These are phyloP conservation scores for Salvelinus fontinalis DNA, from an alignment of 2,113 vertebrate species.

Conservation along the genomic window DNA sequence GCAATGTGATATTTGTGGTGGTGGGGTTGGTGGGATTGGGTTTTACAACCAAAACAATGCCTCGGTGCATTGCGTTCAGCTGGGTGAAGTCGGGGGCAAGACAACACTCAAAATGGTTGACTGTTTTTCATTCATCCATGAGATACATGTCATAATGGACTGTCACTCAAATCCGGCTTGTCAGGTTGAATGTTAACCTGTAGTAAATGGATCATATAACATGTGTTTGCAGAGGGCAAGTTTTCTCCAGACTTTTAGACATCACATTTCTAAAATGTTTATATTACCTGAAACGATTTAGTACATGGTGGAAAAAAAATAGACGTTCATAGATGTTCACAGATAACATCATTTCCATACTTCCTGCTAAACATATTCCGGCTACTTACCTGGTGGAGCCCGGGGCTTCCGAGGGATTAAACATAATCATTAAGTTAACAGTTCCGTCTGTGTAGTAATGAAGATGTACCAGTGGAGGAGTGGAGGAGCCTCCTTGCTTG, in stretches of 20 bases:
- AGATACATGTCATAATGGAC: conserved; percentile 21
- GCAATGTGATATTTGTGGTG: conserved; percentile 46
- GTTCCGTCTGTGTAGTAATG: conserved; percentile 42
- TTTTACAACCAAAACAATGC: conserved; percentile 66
- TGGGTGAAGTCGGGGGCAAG: conserved; percentile 51
- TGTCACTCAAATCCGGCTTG: conserved; percentile 17
- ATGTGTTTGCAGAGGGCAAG: conserved; percentile 7
- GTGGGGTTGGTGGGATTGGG: conserved; percentile 27
- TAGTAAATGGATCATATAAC: conserved; percentile 20
- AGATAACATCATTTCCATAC: background rate
- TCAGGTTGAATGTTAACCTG: conserved; percentile 11
- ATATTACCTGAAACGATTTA: background rate
- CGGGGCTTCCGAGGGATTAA: conserved; percentile 40
- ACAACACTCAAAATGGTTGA: conserved; percentile 41
- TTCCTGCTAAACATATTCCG: conserved; percentile 22
- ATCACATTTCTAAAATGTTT: background rate
- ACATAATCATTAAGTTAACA: conserved; percentile 43
- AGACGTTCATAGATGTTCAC: background rate
- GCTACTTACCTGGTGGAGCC: conserved; percentile 23
- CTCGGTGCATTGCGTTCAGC: conserved; percentile 47
- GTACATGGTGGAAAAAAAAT: no score
- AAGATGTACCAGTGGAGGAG: conserved; percentile 39
- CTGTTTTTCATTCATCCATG: conserved; percentile 33
- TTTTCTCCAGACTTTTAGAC: background rate
- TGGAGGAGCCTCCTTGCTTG: conserved; percentile 11